phyloP scores from a whole-genome alignment of 2,113 vertebrate species.

The Dermatemys mawii region DNA sequence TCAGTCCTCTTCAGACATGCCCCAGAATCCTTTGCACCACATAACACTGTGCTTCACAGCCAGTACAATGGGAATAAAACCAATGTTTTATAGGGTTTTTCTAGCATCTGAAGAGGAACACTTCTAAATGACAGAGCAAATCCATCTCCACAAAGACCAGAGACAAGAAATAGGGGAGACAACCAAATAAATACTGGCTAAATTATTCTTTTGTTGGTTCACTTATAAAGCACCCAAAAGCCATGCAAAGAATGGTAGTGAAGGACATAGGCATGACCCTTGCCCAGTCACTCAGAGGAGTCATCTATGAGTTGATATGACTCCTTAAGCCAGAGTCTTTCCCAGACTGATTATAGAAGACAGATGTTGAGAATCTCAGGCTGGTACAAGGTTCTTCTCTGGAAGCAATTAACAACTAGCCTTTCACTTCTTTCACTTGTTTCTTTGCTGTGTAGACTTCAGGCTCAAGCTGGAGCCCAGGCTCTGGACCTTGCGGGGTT shows the following conservation, averaged over 20 bases:
- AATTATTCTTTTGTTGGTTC: neutral
- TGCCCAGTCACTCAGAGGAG: too few species aligned
- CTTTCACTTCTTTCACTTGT: too few species aligned
- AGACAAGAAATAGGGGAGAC: neutral
- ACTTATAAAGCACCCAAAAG: neutral
- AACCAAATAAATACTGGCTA: neutral
- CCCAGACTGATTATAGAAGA: too few species aligned
- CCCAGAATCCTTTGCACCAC: neutral
- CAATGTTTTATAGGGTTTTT: neutral
- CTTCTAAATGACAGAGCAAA: neutral
- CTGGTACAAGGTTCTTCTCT: too few species aligned
- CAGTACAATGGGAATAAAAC: neutral
- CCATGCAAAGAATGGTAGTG: neutral
- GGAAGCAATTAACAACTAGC: too few species aligned
- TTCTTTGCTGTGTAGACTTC: too few species aligned
- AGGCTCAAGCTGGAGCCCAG: too few species aligned
- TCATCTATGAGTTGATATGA: too few species aligned
- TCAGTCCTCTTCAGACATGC: accelerated
- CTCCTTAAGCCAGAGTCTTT: too few species aligned
- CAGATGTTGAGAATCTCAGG: too few species aligned
- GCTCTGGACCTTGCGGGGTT: too few species aligned
- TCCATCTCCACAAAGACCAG: neutral
- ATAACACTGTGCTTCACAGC: neutral
- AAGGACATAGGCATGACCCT: neutral
- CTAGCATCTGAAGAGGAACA: neutral